Base-by-base conservation (phyloP, 1,140 invertebrate genomes). In the Elymnias hypermnestra region DNA sequence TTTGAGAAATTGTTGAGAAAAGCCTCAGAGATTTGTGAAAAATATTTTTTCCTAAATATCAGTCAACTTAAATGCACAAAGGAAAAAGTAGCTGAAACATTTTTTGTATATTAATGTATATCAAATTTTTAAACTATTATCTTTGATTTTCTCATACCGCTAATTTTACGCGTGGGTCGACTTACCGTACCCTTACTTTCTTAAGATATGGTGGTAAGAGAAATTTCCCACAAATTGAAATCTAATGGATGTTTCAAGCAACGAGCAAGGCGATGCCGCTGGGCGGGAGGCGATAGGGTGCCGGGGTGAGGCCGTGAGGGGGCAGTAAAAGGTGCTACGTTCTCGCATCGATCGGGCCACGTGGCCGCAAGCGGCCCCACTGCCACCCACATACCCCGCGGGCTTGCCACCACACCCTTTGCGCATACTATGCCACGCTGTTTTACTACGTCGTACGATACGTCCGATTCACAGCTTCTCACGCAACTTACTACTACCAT, bases 301-400 rank as follows among this genome's bases (percentile, higher is more conserved):
- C 10, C 4, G 5, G n/a, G 29, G 38, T 2, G 36, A 12, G 5
- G 17, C 5, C 15, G 35, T 10, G 44, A 36, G 35, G 45, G 4
- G 46, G n/a, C 28, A 39, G 31, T 18, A 21, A 26, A 26, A 26
- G 39, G 38, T 42, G 33, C 31, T 25, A 15, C 46, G 37, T 38
- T 6, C 10, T 42, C 37, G 51, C 29, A 53, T 53, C 51, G 51
- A 53, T 53, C 51, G 47, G 3, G 40, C 41, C 50, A 46, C 50
- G 43, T 41, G 50, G 40, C 26, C 22, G 45, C 37, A 15, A 18
- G 13, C 29, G 14, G 14, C 31, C 38, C 17, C 23, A 7, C 9
- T 22, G 3, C 3, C 36, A 13, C 47, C 33, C 7, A 9, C 14
- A 38, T 31, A 8, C 21, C 13, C 37, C 6, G 13, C 39, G 2